Base-by-base conservation (phyloP, 2,113 vertebrate genomes). In the Stegostoma tigrinum region DNA sequence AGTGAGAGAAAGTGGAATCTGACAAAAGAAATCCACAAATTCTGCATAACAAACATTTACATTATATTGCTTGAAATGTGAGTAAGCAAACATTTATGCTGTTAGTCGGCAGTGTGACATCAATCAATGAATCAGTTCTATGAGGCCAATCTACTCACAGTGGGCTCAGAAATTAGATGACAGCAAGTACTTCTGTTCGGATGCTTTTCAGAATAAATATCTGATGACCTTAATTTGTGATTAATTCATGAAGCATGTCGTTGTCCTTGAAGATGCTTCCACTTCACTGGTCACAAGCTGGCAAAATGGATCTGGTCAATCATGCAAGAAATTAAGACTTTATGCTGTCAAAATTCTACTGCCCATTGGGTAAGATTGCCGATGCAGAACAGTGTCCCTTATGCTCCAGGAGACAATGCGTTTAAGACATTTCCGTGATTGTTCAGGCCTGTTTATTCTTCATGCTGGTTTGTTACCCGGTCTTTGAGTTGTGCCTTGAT, bases 181-280 rank as follows among this genome's bases (percentile, higher is more conserved):
- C 38, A 19, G 6, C 61, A 93, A 34, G 34, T 38, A 67, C 61
- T 66, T 93, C 89, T 66, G 89, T 93, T 93, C 55, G 38, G 61
- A 66, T 93, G 21, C 7, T 61, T 38, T 34, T 66, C 19, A 64
- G 89, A 93, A 66, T 66, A 93, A 93, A 66, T 38, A 64, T 64
- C 87, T 61, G 15, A 90, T 90, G n/a, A 93, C 61, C 89, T 66
- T 93, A 93, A 93, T 93, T 93, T 93, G 89, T 93, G 55, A 38
- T n/a, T n/a, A 66, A 19, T 64, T 38, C 61, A 93, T 66, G n/a
- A n/a, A 93, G 89, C 89, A 38, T 19, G 15, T 67, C 21, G 61
- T 67, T 83, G 34, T 93, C 61, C 61, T 66, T 66, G 89, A 34
- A 67, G 80, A 83, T 45, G 38, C 80, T 83, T 83, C 80, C 89